Percentiles rank a stretch among this genome's conserved stretches.
Conservation (phyloP, 2,888 invertebrate species). For the Drosophila tanythrix region DNA sequence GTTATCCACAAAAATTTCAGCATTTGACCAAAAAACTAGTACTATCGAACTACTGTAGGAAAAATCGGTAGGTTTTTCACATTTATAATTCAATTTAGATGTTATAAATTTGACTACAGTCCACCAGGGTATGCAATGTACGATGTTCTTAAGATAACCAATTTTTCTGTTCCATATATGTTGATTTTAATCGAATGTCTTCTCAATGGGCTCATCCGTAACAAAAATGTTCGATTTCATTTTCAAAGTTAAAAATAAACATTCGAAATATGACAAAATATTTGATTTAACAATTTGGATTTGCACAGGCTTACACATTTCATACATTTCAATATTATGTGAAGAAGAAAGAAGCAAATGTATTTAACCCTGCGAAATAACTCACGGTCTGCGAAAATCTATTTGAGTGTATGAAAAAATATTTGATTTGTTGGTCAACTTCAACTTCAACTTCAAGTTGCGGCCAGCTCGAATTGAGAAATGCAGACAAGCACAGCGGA, state of each 20-base stretch:
- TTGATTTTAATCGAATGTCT: background rate
- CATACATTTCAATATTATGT: background rate
- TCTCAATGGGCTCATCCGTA: background rate
- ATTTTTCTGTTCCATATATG: background rate
- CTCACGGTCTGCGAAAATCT: background rate
- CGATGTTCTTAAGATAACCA: too few species aligned
- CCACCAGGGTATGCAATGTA: background rate
- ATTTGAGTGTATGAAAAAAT: background rate
- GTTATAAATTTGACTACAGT: background rate
- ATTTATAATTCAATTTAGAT: background rate
- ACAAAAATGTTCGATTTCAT: background rate
- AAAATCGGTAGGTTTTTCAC: background rate
- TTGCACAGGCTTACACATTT: background rate
- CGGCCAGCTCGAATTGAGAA: background rate
- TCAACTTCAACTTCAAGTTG: background rate
- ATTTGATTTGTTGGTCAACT: background rate
- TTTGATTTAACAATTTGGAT: background rate
- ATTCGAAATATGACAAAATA: background rate
- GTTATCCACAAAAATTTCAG: background rate
- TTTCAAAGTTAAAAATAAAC: background rate
- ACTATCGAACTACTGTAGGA: too few species aligned
- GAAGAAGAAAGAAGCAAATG: background rate
- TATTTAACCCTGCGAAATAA: background rate
- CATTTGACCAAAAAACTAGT: background rate
- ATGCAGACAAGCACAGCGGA: slow-evolving; percentile 46